Conservation (phyloP, 2,888 invertebrate species). For the Auanema sp. region DNA sequence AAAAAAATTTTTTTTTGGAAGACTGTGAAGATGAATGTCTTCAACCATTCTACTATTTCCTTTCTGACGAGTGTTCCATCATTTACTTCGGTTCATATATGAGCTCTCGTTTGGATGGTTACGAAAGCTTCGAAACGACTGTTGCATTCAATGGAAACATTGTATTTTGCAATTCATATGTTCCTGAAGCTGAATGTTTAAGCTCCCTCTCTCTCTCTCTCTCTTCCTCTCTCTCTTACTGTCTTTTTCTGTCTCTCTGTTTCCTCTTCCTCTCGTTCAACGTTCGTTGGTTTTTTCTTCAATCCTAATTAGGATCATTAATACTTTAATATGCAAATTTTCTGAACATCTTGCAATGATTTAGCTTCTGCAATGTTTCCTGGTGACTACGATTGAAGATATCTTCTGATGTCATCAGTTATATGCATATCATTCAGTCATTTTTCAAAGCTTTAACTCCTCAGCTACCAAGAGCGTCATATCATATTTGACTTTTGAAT, state of each 20-base stretch:
- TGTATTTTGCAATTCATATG: too few species aligned
- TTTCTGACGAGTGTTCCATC: too few species aligned
- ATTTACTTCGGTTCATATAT: too few species aligned
- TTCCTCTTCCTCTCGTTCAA: constrained; percentile 1
- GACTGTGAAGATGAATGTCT: background rate
- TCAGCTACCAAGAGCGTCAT: too few species aligned
- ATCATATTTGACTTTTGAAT: too few species aligned
- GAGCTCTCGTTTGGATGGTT: too few species aligned
- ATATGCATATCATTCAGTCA: too few species aligned
- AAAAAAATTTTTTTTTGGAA: background rate
- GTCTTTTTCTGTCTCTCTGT: background rate
- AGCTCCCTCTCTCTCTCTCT: background rate
- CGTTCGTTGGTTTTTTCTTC: constrained; percentile 4
- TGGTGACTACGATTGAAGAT: background rate
- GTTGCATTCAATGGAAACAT: too few species aligned
- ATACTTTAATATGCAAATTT: background rate
- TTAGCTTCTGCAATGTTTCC: background rate
- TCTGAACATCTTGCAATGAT: background rate
- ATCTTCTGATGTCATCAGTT: background rate
- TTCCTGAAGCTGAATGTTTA: too few species aligned
- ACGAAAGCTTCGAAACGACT: too few species aligned
- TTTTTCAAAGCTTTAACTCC: too few species aligned
- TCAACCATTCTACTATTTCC: background rate
- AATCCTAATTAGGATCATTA: background rate
- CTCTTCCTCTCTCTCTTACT: background rate